Evolutionary conservation across 2,797 vertebrate genomes (phyloP), one percentile per base, ranked within the genome.

Genomic region (Austrolebias charrua): DNA sequence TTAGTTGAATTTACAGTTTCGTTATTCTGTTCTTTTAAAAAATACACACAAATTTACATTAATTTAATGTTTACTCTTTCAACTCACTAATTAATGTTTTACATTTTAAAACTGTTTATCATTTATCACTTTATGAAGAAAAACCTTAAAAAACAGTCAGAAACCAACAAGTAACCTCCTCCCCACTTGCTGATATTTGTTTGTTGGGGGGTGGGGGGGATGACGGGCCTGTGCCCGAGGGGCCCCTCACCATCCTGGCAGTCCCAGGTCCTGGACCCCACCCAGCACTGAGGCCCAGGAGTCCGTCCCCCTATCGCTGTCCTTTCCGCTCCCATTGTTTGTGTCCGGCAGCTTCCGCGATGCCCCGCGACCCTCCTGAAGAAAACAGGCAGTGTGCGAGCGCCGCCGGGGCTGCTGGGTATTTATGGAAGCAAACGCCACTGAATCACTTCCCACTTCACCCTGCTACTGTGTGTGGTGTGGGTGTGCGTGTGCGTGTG

Each of bases 381-480:
- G 86, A 91, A 90, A 90, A 90, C 82, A 84, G 79, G 80, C 75
- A 86, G 71, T 79, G 77, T 83, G 71, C 35, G 57, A 63, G 77
- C 28, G 50, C 66, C 49, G 78, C 77, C 68, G 69, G 75, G 85
- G 66, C 70, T 73, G 79, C 78, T 87, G 82, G 82, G 84, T 90
- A 91, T 89, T 92, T 91, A 81, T 84, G 80, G 88, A 85, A 78
- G 46, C 86, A 74, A 35, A 69, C 64, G 50, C 59, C 52, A 59
- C 81, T 90, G 87, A 92, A 90, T 91, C 89, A 90, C 90, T 90
- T 92, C 89, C 89, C 77, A 55, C 62, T 80, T 71, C 20, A 65
- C 69, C 71, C 80, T 49, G 60, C 49, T 52, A 1, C 43, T 11
- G 44, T 45, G 24, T 49, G 38, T 55, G 50, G 51, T 53, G 69